Evolutionary conservation across 2,797 vertebrate genomes (phyloP).

Genomic region (Tokudaia muenninki): DNA sequence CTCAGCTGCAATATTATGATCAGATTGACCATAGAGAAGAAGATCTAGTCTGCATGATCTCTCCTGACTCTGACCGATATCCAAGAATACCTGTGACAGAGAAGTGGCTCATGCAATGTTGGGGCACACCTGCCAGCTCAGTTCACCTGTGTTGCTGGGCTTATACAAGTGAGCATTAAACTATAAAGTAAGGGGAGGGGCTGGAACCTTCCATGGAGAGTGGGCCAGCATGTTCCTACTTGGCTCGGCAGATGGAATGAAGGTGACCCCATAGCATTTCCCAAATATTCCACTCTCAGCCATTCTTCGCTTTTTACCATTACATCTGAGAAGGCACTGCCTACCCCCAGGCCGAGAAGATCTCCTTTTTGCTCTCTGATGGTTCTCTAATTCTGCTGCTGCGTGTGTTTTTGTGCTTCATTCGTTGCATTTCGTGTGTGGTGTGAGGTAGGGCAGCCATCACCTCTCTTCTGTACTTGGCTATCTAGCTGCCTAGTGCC

Average conservation of each 20-base stretch:
- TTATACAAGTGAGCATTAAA: conserved; percentile 31
- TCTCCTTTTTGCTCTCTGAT: neutral
- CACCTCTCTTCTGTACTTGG: neutral
- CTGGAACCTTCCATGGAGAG: neutral
- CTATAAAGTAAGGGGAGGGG: accelerated
- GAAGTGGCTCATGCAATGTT: conserved; percentile 66
- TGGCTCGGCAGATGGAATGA: neutral
- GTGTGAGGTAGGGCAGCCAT: neutral
- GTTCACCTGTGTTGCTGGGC: conserved; percentile 61
- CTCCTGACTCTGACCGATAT: conserved; percentile 68
- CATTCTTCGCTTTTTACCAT: neutral
- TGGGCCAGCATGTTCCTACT: neutral
- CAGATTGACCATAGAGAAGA: conserved; percentile 65
- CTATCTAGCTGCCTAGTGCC: neutral
- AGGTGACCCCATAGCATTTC: neutral
- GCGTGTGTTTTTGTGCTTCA: neutral
- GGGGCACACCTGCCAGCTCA: conserved; percentile 40
- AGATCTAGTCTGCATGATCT: conserved; percentile 55
- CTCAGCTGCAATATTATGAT: conserved; percentile 73
- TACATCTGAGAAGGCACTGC: neutral
- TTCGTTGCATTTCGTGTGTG: neutral
- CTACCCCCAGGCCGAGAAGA: neutral
- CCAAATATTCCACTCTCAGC: neutral
- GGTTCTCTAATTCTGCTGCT: neutral
- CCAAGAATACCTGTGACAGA: conserved; percentile 65